A percentile compares a stretch with the other conserved stretches of the same genome.
These are phyloP conservation scores for Scelioninae gen. 1 DNA, from an alignment of 2,888 invertebrate species.

Conservation along the genomic window DNA sequence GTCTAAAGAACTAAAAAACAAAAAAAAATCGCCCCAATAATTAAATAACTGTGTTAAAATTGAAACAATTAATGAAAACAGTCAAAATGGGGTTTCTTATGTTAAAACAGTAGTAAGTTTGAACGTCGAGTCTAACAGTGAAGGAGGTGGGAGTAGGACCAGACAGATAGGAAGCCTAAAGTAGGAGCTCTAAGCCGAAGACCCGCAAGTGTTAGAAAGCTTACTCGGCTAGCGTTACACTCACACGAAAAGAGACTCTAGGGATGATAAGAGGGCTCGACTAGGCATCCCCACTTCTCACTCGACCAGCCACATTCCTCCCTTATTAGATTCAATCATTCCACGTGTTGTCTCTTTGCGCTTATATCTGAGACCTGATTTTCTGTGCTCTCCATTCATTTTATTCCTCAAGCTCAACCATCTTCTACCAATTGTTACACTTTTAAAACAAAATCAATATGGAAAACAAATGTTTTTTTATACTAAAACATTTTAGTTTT, in stretches of 20 bases:
- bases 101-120: slow-evolving; percentile 72
- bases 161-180: slow-evolving; percentile 80
- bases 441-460: too few relatives aligned
- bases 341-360: slow-evolving; percentile 55
- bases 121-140: slow-evolving; percentile 73
- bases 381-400: slow-evolving; percentile 30
- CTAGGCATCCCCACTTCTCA: slow-evolving; percentile 61
- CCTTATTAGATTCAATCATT: slow-evolving; percentile 78
- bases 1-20: too few relatives aligned
- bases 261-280: slow-evolving; percentile 59
- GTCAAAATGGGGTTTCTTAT: slow-evolving; percentile 26
- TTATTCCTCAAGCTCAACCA: too few relatives aligned
- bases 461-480: too few relatives aligned
- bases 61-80: slow-evolving; percentile 30
- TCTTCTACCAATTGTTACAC: too few relatives aligned
- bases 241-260: slow-evolving; percentile 68
- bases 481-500: too few relatives aligned
- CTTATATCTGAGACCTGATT: slow-evolving; percentile 57
- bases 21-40: too few relatives aligned
- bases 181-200: slow-evolving; percentile 82
- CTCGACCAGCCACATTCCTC: slow-evolving; percentile 78
- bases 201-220: slow-evolving; percentile 82
- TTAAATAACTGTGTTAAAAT: background rate
- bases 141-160: slow-evolving; percentile 73
- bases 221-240: slow-evolving; percentile 84